These are phyloP conservation scores for Helarctos malayanus DNA, from an alignment of 2,797 vertebrate genomes.

Conservation along the genomic window DNA sequence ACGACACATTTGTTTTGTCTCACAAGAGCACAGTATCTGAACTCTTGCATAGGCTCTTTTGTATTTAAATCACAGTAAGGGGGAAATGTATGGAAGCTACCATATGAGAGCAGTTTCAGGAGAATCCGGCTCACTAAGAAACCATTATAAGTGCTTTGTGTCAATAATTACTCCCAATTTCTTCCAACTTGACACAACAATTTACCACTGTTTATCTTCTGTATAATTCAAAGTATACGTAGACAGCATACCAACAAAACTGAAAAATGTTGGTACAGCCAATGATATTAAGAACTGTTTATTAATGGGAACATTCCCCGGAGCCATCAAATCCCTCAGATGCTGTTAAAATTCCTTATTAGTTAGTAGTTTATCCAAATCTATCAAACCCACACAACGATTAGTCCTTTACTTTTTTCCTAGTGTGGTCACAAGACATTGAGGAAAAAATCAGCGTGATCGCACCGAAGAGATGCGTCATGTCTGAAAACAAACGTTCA, in stretches of 20 bases:
- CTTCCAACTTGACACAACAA: slow-evolving; percentile 51
- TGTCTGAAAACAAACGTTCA: slow-evolving; percentile 64
- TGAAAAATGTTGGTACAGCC: slow-evolving; percentile 33
- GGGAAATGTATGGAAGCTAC: neutral
- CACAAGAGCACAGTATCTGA: slow-evolving; percentile 41
- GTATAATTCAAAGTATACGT: slow-evolving; percentile 11
- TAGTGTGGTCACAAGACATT: slow-evolving; percentile 40
- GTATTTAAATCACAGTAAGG: neutral
- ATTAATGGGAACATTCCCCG: neutral
- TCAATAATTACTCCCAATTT: slow-evolving; percentile 25
- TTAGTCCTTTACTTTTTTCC: slow-evolving; percentile 51
- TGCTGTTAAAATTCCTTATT: neutral
- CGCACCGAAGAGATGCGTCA: slow-evolving; percentile 64
- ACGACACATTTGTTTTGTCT: slow-evolving; percentile 38
- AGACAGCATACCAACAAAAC: neutral
- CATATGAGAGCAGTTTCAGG: neutral
- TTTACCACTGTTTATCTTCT: slow-evolving; percentile 32
- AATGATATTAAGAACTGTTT: slow-evolving; percentile 18
- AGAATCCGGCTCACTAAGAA: slow-evolving; percentile 55
- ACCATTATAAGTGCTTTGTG: slow-evolving; percentile 60
- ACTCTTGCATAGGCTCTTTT: neutral
- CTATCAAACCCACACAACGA: slow-evolving; percentile 1
- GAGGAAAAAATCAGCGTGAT: slow-evolving; percentile 58
- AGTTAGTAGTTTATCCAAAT: slow-evolving; percentile 18
- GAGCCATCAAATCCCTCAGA: neutral